Evolutionary conservation across 2,888 invertebrate genomes (phyloP).

Genomic region (Diadromus collaris): DNA sequence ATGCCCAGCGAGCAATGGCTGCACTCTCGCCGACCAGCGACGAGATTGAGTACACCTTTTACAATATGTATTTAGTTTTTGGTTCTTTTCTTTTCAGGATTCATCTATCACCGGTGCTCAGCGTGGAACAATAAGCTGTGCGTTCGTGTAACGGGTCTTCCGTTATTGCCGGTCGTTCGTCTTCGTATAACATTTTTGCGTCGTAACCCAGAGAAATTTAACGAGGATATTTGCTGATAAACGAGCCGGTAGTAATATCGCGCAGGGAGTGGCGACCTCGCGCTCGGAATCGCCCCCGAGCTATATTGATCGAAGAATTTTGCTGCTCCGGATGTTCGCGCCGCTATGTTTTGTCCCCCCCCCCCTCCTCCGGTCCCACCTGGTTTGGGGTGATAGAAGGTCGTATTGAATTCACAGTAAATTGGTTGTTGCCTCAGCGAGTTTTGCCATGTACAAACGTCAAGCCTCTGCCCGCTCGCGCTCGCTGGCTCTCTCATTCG

Average conservation of each 20-base stretch:
- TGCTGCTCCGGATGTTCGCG: conserved; percentile 8
- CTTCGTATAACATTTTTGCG: conserved; percentile 1
- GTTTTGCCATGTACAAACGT: conserved; percentile 5
- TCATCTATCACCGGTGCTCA: neutral
- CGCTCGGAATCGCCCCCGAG: conserved; percentile 37
- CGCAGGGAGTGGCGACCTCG: conserved; percentile 19
- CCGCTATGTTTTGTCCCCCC: conserved; percentile 2
- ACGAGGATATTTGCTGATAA: conserved; percentile 9
- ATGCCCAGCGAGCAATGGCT: neutral
- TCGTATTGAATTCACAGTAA: conserved; percentile 25
- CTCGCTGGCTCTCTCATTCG: neutral
- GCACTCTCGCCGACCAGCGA: neutral
- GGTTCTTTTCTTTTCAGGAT: neutral
- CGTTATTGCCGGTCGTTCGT: neutral
- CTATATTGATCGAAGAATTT: conserved; percentile 54
- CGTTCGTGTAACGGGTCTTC: neutral
- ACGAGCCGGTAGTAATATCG: conserved; percentile 6
- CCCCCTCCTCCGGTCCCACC: neutral
- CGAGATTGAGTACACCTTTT: neutral
- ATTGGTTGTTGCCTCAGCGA: conserved; percentile 31
- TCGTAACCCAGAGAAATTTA: conserved; percentile 7
- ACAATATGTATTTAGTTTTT: neutral
- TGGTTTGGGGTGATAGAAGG: neutral
- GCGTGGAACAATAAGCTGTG: conserved; percentile 17
- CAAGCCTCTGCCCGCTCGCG: neutral